Percentiles rank a stretch among this genome's conserved stretches.
Conservation (phyloP, 2,888 invertebrate genomes). For the Cheilosia scutellata region DNA sequence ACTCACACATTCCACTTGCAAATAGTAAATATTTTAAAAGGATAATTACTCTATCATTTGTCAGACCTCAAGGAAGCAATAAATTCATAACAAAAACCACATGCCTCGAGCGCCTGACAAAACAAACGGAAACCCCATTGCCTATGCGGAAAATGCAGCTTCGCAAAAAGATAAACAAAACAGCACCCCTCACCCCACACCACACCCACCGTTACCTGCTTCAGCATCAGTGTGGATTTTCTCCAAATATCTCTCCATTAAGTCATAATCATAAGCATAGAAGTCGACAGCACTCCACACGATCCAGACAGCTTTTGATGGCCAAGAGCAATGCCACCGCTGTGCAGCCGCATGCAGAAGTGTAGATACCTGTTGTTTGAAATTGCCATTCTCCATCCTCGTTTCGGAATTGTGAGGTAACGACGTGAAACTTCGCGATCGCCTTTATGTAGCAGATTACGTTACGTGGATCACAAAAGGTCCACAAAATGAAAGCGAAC, state of each 20-base stretch:
- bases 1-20: neutral
- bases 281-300: conserved; percentile 18
- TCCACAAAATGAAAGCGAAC: conserved; percentile 41
- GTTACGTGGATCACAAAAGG: conserved; percentile 45
- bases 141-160: conserved; percentile 15
- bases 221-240: neutral
- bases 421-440: conserved; percentile 26
- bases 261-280: conserved; percentile 17
- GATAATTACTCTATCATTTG: conserved; percentile 33
- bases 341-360: neutral
- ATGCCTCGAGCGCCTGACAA: conserved; percentile 10
- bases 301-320: conserved; percentile 33
- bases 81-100: conserved; percentile 7
- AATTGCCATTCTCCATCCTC: conserved; percentile 3
- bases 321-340: conserved; percentile 63
- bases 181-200: neutral
- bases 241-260: conserved; percentile 26
- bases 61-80: conserved; percentile 29
- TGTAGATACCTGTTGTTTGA: conserved; percentile 35
- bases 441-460: conserved; percentile 22
- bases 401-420: conserved; percentile 13
- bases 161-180: conserved; percentile 10
- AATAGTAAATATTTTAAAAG: neutral
- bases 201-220: neutral
- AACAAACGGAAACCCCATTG: conserved; percentile 7